Evolutionary conservation across 2,113 vertebrate genomes (phyloP).

Genomic region (Pachycephala philippinensis): DNA sequence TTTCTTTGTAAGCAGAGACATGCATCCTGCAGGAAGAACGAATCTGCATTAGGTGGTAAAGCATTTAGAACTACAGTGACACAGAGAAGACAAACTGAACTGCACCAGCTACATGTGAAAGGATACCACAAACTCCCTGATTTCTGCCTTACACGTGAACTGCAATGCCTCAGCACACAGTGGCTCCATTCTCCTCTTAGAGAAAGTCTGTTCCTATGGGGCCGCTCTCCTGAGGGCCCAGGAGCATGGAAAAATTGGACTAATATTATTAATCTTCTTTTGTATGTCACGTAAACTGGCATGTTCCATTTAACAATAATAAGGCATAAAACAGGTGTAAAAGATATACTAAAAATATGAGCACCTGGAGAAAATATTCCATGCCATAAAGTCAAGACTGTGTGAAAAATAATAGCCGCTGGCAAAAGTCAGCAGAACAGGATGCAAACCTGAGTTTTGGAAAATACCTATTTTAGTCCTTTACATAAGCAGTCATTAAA

Average conservation of each 20-base stretch:
- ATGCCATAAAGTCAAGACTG: neutral
- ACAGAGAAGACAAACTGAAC: neutral
- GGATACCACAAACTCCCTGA: neutral
- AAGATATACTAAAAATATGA: neutral
- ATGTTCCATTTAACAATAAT: neutral
- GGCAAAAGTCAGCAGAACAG: neutral
- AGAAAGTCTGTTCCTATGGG: neutral
- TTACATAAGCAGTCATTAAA: neutral
- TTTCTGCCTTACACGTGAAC: neutral
- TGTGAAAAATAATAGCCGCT: neutral
- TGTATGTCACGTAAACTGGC: neutral
- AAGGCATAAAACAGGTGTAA: neutral
- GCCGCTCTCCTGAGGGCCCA: neutral
- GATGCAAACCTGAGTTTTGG: neutral
- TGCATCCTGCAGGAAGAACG: neutral
- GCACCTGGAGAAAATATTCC: neutral
- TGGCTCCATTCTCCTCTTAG: neutral
- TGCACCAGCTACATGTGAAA: neutral
- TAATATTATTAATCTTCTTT: neutral
- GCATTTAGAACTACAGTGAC: neutral
- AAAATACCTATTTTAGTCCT: neutral
- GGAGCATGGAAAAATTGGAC: neutral
- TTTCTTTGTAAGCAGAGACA: neutral
- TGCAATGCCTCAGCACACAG: neutral
- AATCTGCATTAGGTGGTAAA: neutral